Evolutionary conservation across 2,113 vertebrate species (phyloP).

Genomic region (Leptocoma aspasia): DNA sequence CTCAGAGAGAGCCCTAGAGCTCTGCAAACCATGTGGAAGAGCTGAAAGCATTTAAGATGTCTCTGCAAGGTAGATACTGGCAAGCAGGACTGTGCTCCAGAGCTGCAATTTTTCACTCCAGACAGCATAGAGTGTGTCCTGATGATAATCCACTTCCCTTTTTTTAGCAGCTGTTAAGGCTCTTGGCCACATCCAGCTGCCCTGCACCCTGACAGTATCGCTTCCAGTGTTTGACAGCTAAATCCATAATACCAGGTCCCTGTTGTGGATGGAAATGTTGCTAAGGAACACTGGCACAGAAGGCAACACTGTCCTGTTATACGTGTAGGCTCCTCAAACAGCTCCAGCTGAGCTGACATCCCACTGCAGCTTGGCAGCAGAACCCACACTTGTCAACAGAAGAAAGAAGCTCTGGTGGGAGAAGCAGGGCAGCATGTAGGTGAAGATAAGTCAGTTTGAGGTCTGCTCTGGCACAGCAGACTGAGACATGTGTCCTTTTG

Average conservation of each 20-base stretch:
- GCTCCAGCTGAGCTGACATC: background rate
- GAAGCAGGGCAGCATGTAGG: background rate
- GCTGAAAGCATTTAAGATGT: background rate
- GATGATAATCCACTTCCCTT: slow-evolving; percentile 35
- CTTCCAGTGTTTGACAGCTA: slow-evolving; percentile 72
- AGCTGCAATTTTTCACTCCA: background rate
- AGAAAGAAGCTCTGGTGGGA: background rate
- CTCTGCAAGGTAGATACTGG: background rate
- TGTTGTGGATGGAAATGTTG: slow-evolving; percentile 69
- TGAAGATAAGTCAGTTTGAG: background rate
- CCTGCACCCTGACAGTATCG: slow-evolving; percentile 63
- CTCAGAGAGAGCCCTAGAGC: background rate
- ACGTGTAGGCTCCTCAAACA: background rate
- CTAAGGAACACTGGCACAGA: background rate
- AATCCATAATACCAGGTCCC: slow-evolving; percentile 45
- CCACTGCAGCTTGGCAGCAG: background rate
- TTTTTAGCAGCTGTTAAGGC: slow-evolving; percentile 57
- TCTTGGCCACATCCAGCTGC: slow-evolving; percentile 67
- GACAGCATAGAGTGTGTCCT: background rate
- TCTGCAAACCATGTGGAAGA: background rate
- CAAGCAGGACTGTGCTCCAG: background rate
- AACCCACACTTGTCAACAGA: background rate
- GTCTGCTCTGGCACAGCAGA: background rate
- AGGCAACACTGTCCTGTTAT: background rate
- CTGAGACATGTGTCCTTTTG: background rate